Conservation (phyloP, 2,113 vertebrate genomes). For the Epinephelus lanceolatus region DNA sequence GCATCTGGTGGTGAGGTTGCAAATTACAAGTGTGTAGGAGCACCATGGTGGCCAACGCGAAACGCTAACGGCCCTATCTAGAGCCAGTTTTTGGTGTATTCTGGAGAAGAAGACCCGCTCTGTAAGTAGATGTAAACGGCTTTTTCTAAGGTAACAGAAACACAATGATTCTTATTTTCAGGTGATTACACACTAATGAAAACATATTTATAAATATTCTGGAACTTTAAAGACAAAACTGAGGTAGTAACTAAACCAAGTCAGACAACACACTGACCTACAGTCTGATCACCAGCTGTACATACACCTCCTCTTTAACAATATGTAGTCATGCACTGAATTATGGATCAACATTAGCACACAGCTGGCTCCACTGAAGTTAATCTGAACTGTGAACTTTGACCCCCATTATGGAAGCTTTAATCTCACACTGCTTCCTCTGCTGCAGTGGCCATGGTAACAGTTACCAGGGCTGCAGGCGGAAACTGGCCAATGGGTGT, state of each 20-base stretch:
- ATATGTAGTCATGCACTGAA: not conserved
- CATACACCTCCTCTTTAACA: not conserved
- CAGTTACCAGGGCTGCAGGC: constrained; percentile 45
- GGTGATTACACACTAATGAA: too few species aligned
- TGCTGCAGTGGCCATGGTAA: constrained; percentile 61
- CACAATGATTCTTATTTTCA: too few species aligned
- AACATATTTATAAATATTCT: too few species aligned
- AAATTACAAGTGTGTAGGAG: too few species aligned
- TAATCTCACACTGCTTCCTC: constrained; percentile 54
- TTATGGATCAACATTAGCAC: constrained; percentile 24
- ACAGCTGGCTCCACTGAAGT: constrained; percentile 34
- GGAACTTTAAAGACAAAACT: not conserved
- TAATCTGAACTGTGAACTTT: constrained; percentile 53
- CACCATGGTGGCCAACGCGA: too few species aligned
- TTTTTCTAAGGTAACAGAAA: too few species aligned
- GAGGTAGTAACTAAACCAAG: not conserved
- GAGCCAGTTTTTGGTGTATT: too few species aligned
- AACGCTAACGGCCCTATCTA: too few species aligned
- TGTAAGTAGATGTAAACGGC: too few species aligned
- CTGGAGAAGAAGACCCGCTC: too few species aligned
- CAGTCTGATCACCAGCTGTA: not conserved
- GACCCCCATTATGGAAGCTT: constrained; percentile 51
- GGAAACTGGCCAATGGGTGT: constrained; percentile 14
- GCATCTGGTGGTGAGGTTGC: too few species aligned
- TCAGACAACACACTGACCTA: not conserved